Evolutionary conservation across 1,140 invertebrate genomes (phyloP).

Genomic region (Metopolophium dirhodum): DNA sequence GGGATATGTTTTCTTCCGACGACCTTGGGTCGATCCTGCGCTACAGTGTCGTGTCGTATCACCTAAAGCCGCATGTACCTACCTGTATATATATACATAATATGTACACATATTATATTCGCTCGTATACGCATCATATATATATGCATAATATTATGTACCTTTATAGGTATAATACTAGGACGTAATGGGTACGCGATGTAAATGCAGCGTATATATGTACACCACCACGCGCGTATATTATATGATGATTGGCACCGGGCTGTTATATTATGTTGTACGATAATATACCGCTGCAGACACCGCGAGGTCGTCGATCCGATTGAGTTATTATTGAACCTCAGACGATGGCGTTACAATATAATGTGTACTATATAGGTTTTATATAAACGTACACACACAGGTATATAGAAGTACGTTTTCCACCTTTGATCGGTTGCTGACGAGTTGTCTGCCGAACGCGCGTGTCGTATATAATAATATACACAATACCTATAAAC

Average conservation of each 20-base stretch:
- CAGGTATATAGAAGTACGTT: neutral
- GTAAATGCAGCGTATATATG: slow-evolving; percentile 8
- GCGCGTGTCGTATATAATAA: neutral
- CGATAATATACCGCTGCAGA: neutral
- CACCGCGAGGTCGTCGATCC: slow-evolving; percentile 50
- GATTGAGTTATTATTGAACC: slow-evolving; percentile 51
- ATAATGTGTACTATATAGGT: neutral
- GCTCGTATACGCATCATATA: neutral
- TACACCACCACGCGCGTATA: too few species aligned
- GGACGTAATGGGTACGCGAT: neutral
- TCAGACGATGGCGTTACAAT: slow-evolving; percentile 24
- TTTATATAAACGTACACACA: neutral
- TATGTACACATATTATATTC: neutral
- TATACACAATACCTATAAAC: neutral
- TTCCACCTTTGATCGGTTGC: slow-evolving; percentile 31
- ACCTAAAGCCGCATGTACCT: neutral
- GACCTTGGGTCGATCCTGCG: neutral
- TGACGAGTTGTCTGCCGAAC: slow-evolving; percentile 31
- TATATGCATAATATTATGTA: neutral
- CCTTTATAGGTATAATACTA: neutral
- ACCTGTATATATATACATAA: neutral
- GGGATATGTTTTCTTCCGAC: neutral
- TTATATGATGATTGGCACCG: slow-evolving; percentile 37
- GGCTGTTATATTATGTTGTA: neutral
- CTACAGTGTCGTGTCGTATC: neutral